A percentile compares a stretch with the other conserved stretches of the same genome.
These are phyloP conservation scores for Scrobipalpa costella DNA, from an alignment of 2,888 invertebrate species.

Conservation along the genomic window DNA sequence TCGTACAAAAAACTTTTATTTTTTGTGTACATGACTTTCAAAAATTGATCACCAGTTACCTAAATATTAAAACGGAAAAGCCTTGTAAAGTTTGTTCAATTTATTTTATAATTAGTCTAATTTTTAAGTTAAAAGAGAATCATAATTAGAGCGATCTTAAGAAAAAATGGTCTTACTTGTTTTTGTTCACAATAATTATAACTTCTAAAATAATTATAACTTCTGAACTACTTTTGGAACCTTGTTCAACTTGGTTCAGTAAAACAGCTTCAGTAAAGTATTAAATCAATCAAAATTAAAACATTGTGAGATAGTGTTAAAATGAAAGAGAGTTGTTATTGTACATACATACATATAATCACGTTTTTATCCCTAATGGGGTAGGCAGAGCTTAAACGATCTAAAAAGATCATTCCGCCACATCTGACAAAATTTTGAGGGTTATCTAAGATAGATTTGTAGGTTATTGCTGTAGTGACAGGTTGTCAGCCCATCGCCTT, in stretches of 20 bases:
- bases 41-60: neutral
- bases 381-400: too few relatives aligned
- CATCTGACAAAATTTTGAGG: too few relatives aligned
- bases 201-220: slow-evolving; percentile 22
- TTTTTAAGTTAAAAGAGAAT: slow-evolving; percentile 15
- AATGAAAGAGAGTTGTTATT: slow-evolving; percentile 32
- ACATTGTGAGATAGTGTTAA: slow-evolving; percentile 37
- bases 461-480: too few relatives aligned
- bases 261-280: slow-evolving; percentile 22
- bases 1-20: slow-evolving; percentile 27
- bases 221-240: slow-evolving; percentile 8
- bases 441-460: too few relatives aligned
- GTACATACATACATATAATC: too few relatives aligned
- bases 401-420: too few relatives aligned
- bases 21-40: neutral
- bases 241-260: slow-evolving; percentile 2
- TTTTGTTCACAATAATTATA: slow-evolving; percentile 20
- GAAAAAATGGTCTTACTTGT: slow-evolving; percentile 9
- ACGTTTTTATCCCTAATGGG: too few relatives aligned
- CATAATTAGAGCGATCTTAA: slow-evolving; percentile 24
- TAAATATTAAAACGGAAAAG: neutral
- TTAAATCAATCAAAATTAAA: too few relatives aligned
- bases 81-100: slow-evolving; percentile 20
- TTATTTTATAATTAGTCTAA: slow-evolving; percentile 18
- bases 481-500: too few relatives aligned